Conservation (phyloP, 2,888 invertebrate genomes). For the Nebria brevicollis region DNA sequence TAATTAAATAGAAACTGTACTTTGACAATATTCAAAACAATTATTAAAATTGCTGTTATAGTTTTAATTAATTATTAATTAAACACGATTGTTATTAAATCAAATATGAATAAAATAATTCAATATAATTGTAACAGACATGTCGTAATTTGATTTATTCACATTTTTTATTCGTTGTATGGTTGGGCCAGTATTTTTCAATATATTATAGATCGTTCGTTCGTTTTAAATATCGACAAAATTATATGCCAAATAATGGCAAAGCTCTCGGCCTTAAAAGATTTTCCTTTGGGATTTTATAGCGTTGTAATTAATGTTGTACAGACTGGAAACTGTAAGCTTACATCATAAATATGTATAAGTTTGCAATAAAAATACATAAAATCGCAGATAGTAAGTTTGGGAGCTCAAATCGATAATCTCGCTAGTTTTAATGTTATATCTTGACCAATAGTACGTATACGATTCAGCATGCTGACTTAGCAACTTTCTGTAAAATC, state of each 20-base stretch:
- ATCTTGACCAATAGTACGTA: constrained; percentile 15
- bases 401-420: constrained; percentile 16
- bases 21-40: no score
- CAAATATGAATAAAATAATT: no score
- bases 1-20: no score
- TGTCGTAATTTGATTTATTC: background rate
- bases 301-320: background rate
- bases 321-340: background rate
- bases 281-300: background rate
- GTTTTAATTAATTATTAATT: no score
- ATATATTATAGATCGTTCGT: background rate
- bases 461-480: constrained; percentile 12
- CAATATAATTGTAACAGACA: no score
- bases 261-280: background rate
- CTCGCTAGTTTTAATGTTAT: constrained; percentile 26
- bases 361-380: background rate
- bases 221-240: background rate
- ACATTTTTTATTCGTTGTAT: background rate
- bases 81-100: no score
- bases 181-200: background rate
- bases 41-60: no score
- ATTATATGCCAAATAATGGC: background rate
- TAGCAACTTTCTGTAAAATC: constrained; percentile 32
- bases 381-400: background rate
- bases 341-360: constrained; percentile 1